Evolutionary conservation across 2,113 vertebrate genomes (phyloP), one percentile per base, ranked within the genome.

Genomic region (Pongo abelii): DNA sequence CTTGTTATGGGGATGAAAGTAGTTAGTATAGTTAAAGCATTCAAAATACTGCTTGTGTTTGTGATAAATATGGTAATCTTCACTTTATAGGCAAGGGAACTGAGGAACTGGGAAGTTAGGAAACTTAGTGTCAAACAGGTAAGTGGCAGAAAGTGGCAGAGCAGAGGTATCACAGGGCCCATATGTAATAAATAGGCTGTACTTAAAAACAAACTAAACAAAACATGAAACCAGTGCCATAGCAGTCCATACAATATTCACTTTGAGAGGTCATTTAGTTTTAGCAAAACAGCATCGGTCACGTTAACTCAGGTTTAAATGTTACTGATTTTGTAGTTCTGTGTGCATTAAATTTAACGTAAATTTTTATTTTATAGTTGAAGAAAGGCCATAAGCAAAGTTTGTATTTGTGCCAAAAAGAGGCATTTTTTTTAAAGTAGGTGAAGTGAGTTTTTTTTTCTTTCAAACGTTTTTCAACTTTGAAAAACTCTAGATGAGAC

Each of bases 271-370:
- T 13, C 35, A 9, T 87, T 92, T 84, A 55, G 55, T 84, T 91
- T 90, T 55, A 84, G 38, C 38, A 74, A 84, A 91, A 79, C 7
- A 67, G 27, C 50, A 59, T 88, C 81, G 96, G 20, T 86, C 77
- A 72, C 70, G 50, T 94, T 64, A 75, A 40, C 57, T 57, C 48
- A 25, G 67, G 40, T 88, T 50, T 78, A 72, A 88, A 38, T 86
- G 55, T 81, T 80, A 50, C 1, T 83, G 48, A 77, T 89, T 75
- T 78, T 81, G 2, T 92, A 83, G 38, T 52, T 93, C 93, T 83
- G 18, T 67, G 16, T 87, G n/a, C 67, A 43, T 96, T 95, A 52
- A 91, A 83, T 83, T 55, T 84, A 91, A 80, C 69, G 40, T 84
- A 52, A n/a, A n/a, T 80, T 86, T 91, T 72, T 70, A 43, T 25